These are phyloP conservation scores for Cisticola juncidis DNA, from an alignment of 2,113 vertebrate genomes.

Conservation along the genomic window DNA sequence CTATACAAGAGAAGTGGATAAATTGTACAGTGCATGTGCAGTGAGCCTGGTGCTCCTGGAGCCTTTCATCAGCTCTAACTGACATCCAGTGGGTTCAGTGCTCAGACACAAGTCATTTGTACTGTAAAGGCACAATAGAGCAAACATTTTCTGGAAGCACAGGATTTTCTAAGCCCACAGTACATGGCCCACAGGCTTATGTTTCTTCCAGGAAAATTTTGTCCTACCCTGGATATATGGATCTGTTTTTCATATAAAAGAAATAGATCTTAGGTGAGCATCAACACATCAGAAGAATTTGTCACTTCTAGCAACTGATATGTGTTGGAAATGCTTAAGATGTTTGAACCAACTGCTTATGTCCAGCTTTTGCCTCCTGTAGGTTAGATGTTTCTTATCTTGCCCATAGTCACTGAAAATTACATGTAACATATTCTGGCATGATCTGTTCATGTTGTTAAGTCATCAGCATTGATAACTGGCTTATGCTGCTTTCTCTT, in stretches of 20 bases:
- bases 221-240: fast-evolving
- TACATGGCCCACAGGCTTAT: fast-evolving
- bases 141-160: background rate
- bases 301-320: background rate
- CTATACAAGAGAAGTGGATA: background rate
- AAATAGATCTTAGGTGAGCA: background rate
- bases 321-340: background rate
- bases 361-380: background rate
- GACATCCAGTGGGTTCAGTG: background rate
- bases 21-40: background rate
- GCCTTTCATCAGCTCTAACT: background rate
- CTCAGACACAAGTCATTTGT: background rate
- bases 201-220: background rate
- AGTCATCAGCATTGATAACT: background rate
- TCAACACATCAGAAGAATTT: background rate
- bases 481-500: background rate
- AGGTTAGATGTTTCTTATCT: background rate
- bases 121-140: background rate
- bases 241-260: background rate
- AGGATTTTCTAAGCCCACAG: background rate
- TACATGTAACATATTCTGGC: background rate
- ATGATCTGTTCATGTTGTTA: background rate
- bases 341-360: background rate
- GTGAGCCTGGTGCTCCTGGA: background rate
- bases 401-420: background rate